Base-by-base conservation (phyloP, 2,888 invertebrate species). In the Tetramorium bicarinatum region DNA sequence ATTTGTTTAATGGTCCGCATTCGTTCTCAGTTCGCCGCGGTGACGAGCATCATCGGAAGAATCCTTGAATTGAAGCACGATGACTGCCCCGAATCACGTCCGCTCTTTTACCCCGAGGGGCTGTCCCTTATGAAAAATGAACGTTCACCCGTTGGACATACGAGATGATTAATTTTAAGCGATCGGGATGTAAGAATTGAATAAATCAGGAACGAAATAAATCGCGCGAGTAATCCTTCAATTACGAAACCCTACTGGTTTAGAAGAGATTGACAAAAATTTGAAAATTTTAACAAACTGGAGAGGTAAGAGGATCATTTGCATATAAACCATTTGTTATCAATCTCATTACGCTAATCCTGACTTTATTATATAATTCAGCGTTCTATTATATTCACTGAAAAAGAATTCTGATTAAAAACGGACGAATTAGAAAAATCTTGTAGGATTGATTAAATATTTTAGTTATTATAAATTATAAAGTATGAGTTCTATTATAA, bases 81-180 rank as follows among this genome's bases (percentile, higher is more conserved):
- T 18, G 49, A 62, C 52, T 38, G 18, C 18, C 25, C 13, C 59
- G 47, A 59, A 71, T 71, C 59, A 49, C 47, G 34, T 71, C 25
- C 59, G 72, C 18, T 47, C 18, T 59, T 59, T 61, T 59, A 59
- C 21, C 47, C 34, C 11, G 72, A 69, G 56, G 21, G 29, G 15
- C 7, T 59, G 56, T 69, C 49, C 21, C 44, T 79, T 79, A 21
- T 79, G 59, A 80, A 71, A 71, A 71, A 80, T 71, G 38, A 72
- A 34, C 13, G 18, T 13, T 47, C 56, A 47, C 47, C 18, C 59
- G 56, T 29, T 11, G 21, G 41, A 69, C 44, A 21, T 9, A 21
- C 11, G 18, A 64, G 64, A n/a, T 47, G 72, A 80, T 80, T 71
- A 71, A 80, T 71, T 71, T 71, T 34, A 13, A 71, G 18, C 47